phyloP scores from a whole-genome alignment of 2,888 invertebrate species.

The Calameuta pallipes region DNA sequence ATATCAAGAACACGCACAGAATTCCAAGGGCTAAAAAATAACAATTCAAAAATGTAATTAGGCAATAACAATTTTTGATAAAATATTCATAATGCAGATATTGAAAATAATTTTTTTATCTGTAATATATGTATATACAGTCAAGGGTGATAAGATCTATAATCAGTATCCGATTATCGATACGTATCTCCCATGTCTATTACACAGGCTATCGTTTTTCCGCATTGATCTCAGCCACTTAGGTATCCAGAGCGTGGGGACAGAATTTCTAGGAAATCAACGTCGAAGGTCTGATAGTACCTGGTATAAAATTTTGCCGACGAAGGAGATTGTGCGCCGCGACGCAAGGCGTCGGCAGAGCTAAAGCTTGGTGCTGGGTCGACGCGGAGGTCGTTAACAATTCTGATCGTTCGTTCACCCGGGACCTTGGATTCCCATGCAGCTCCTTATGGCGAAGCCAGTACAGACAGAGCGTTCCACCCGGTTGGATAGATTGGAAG shows the following conservation, averaged over 20 bases:
- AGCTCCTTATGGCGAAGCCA: conserved; percentile 27
- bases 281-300: not conserved
- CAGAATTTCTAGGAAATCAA: not conserved
- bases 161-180: no score
- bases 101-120: no score
- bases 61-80: no score
- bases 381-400: conserved; percentile 29
- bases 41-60: no score
- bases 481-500: conserved; percentile 26
- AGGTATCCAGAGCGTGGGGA: not conserved
- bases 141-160: no score
- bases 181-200: no score
- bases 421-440: conserved; percentile 42
- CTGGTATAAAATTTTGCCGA: not conserved
- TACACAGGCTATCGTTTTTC: no score
- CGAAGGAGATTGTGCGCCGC: conserved; percentile 5
- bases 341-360: conserved; percentile 2
- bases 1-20: no score
- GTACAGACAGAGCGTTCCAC: conserved; percentile 19
- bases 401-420: conserved; percentile 46
- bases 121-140: no score
- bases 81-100: no score
- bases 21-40: no score
- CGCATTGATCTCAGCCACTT: no score
- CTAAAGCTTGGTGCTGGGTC: not conserved